These are phyloP conservation scores for Phalacrocorax aristotelis DNA, from an alignment of 2,113 vertebrate genomes.

Conservation along the genomic window DNA sequence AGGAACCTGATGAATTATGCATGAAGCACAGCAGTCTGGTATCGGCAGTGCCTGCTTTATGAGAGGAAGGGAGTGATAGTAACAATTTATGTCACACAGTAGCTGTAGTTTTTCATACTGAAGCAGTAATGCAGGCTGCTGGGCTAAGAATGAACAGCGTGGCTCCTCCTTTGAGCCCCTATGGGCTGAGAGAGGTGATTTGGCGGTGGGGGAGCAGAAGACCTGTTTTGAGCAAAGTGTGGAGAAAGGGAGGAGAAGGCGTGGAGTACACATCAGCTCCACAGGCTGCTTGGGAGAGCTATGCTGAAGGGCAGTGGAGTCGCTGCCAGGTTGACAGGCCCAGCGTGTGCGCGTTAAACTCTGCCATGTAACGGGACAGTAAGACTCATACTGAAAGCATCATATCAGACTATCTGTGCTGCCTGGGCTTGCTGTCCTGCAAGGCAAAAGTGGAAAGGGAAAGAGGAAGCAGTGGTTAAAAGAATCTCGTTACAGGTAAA, in stretches of 20 bases:
- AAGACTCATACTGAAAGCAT: background rate
- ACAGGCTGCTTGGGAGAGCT: background rate
- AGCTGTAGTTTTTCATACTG: background rate
- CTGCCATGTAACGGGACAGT: background rate
- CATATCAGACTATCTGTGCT: fast-evolving
- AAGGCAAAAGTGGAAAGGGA: background rate
- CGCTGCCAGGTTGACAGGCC: background rate
- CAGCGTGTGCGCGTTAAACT: background rate
- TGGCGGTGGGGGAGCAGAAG: background rate
- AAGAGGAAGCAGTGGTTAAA: background rate
- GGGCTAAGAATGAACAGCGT: background rate
- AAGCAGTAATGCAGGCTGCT: background rate
- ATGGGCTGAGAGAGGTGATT: background rate
- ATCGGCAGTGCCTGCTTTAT: background rate
- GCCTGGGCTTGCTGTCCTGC: background rate
- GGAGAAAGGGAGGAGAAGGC: background rate
- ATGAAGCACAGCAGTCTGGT: conserved; percentile 4
- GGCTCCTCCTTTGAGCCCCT: background rate
- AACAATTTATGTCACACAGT: background rate
- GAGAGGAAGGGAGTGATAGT: background rate
- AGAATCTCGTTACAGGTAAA: background rate
- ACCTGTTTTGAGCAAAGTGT: background rate
- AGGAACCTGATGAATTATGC: conserved; percentile 36
- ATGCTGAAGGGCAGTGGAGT: background rate
- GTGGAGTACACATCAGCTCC: background rate